phyloP scores from a whole-genome alignment of 1,140 invertebrate species.

The Eumeta japonica region DNA sequence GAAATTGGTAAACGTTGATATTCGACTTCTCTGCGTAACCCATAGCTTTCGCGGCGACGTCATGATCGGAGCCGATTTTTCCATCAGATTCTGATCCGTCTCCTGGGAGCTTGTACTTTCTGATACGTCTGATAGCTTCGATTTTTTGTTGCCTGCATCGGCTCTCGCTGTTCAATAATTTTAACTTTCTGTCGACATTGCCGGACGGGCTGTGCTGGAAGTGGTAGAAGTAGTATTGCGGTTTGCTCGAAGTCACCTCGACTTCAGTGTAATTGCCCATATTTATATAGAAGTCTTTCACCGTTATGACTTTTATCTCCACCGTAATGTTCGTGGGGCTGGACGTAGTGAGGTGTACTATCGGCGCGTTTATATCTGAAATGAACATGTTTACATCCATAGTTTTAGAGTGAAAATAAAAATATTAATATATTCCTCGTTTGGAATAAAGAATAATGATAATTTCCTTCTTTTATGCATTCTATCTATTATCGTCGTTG shows the following conservation, averaged over 20 bases:
- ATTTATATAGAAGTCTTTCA: conserved; percentile 60
- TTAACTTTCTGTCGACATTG: conserved; percentile 11
- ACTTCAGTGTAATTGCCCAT: conserved; percentile 36
- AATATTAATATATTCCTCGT: background rate
- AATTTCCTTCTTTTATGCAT: background rate
- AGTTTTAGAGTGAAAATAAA: background rate
- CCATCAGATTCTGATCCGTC: too few species aligned
- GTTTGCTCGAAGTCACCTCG: conserved; percentile 52
- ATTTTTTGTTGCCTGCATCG: conserved; percentile 26
- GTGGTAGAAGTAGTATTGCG: conserved; percentile 49
- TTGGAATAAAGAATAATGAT: background rate
- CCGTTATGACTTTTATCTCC: conserved; percentile 54
- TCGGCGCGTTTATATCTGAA: conserved; percentile 43
- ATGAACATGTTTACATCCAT: background rate
- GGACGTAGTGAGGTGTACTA: conserved; percentile 63
- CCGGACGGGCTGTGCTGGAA: conserved; percentile 38
- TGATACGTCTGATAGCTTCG: conserved; percentile 8
- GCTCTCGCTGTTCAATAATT: conserved; percentile 20
- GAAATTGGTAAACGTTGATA: background rate
- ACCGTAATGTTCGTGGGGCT: conserved; percentile 53
- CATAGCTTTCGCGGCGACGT: too few species aligned
- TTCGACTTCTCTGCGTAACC: background rate
- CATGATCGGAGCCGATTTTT: too few species aligned
- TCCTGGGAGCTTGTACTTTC: too few species aligned
- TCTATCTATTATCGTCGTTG: too few species aligned